phyloP scores from a whole-genome alignment of 2,797 vertebrate species.

The Cyprinella venusta region DNA sequence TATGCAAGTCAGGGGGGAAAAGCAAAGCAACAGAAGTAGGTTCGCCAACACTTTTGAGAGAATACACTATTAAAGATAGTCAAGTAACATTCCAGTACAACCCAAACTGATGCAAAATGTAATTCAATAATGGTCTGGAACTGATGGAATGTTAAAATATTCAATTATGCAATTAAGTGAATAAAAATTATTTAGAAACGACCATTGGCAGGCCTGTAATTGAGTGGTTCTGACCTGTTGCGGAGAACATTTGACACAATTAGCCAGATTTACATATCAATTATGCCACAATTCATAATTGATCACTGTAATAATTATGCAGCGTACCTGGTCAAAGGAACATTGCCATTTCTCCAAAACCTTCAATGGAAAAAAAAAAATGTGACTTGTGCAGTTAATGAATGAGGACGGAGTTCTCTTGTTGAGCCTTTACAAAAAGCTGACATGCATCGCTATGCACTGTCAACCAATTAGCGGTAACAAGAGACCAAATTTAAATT shows the following conservation, averaged over 20 bases:
- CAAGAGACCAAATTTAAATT: slow-evolving; percentile 29
- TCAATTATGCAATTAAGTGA: background rate
- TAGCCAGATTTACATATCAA: slow-evolving; percentile 59
- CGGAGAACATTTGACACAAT: slow-evolving; percentile 38
- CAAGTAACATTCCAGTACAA: background rate
- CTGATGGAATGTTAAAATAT: background rate
- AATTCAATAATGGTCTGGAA: background rate
- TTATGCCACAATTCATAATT: slow-evolving; percentile 54
- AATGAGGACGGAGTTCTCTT: slow-evolving; percentile 36
- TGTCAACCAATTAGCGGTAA: slow-evolving; percentile 43
- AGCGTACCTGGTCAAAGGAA: slow-evolving; percentile 51
- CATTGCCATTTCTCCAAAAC: slow-evolving; percentile 30
- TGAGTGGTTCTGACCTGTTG: slow-evolving; percentile 2
- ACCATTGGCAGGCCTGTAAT: background rate
- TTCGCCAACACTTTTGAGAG: background rate
- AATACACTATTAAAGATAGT: background rate
- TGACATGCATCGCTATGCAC: slow-evolving; percentile 9
- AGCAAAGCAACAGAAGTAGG: background rate
- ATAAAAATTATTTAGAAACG: background rate
- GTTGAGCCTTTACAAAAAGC: slow-evolving; percentile 45
- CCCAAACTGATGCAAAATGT: background rate
- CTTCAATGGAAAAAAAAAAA: slow-evolving; percentile 42
- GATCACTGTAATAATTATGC: slow-evolving; percentile 57
- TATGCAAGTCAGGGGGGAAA: slow-evolving; percentile 11
- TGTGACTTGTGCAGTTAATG: slow-evolving; percentile 40